Percentiles rank a stretch among this genome's conserved stretches.
Evolutionary conservation across 2,888 invertebrate species (phyloP).

Genomic region (Neoaliturus tenellus): DNA sequence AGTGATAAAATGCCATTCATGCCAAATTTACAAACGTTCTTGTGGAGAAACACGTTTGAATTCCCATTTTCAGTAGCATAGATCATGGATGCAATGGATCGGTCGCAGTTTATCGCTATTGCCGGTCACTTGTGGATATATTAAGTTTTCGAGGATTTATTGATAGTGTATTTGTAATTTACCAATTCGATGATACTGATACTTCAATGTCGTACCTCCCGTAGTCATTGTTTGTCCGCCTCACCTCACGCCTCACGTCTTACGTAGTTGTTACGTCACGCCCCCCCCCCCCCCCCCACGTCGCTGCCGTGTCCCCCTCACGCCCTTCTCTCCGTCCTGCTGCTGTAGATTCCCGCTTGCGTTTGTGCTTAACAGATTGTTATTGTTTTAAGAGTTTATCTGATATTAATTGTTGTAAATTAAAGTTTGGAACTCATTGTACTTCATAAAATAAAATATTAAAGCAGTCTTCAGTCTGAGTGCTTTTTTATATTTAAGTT

Average conservation of each 20-base stretch:
- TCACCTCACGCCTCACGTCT: too few relatives aligned
- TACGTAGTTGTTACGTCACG: background rate
- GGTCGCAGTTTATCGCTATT: background rate
- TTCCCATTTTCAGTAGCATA: too few relatives aligned
- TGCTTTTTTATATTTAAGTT: too few relatives aligned
- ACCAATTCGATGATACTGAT: too few relatives aligned
- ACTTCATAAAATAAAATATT: too few relatives aligned
- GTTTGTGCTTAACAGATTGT: background rate
- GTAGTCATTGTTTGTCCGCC: too few relatives aligned
- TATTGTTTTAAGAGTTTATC: slow-evolving; percentile 9
- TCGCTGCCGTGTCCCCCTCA: background rate
- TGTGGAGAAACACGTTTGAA: too few relatives aligned
- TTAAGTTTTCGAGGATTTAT: background rate
- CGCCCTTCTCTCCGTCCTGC: slow-evolving; percentile 31
- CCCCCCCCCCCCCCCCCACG: background rate
- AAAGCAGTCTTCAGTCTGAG: too few relatives aligned
- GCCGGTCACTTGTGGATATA: background rate
- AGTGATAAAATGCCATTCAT: background rate
- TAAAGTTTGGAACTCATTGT: too few relatives aligned
- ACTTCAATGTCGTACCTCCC: too few relatives aligned
- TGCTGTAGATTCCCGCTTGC: slow-evolving; percentile 13
- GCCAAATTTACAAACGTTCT: too few relatives aligned
- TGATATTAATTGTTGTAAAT: background rate
- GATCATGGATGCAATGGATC: too few relatives aligned
- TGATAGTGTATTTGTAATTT: background rate